A percentile compares a stretch with the other conserved stretches of the same genome.
Conservation (phyloP, 2,113 vertebrate species). For the Oenanthe oenanthe region DNA sequence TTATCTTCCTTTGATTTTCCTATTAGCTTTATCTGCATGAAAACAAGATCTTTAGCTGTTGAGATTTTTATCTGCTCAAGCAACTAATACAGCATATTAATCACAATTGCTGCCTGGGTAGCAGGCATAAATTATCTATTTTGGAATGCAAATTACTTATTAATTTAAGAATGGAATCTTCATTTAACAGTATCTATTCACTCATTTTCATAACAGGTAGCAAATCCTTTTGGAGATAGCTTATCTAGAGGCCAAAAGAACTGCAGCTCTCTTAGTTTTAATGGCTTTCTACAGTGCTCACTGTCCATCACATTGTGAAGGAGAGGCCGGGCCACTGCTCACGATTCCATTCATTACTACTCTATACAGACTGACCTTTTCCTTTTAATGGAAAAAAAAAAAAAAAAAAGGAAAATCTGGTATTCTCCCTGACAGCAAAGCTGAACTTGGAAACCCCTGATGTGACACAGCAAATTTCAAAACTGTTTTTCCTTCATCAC, state of each 20-base stretch:
- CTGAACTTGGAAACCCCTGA: background rate
- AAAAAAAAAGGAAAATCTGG: background rate
- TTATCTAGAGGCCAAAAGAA: background rate
- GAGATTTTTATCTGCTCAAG: conserved; percentile 42
- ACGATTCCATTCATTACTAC: background rate
- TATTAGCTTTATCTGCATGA: conserved; percentile 30
- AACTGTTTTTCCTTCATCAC: background rate
- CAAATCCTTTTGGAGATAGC: background rate
- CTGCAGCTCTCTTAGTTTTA: background rate
- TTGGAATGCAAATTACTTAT: background rate
- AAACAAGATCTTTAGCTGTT: conserved; percentile 25
- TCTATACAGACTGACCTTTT: background rate
- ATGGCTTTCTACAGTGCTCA: background rate
- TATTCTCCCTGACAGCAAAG: background rate
- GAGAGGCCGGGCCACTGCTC: background rate
- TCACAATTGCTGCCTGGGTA: background rate
- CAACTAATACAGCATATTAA: conserved; percentile 28
- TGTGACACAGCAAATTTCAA: background rate
- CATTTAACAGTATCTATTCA: background rate
- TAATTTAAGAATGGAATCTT: background rate
- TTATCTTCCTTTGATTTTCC: conserved; percentile 35
- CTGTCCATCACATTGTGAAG: background rate
- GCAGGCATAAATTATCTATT: conserved; percentile 12
- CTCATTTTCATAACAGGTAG: background rate
- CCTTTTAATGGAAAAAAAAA: background rate